Percentiles rank a stretch among this genome's conserved stretches.
phyloP scores from a whole-genome alignment of 2,888 invertebrate species.

The Piscicola geometra region DNA sequence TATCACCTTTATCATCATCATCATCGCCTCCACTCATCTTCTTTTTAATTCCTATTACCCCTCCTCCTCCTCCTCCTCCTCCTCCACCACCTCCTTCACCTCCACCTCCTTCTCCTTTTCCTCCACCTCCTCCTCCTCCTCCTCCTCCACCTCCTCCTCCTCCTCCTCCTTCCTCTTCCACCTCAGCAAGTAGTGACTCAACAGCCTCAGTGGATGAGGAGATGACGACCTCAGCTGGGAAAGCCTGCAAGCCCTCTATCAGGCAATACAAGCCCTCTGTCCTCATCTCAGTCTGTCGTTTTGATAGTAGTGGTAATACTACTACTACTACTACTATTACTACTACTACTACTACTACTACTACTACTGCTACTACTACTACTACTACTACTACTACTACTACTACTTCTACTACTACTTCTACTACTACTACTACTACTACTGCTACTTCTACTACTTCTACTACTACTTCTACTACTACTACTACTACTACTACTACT shows the following conservation, averaged over 20 bases:
- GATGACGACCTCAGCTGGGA: too few relatives aligned
- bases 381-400: neutral
- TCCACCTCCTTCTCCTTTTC: neutral
- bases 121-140: neutral
- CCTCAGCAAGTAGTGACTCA: slow-evolving; percentile 2
- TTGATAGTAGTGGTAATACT: slow-evolving; percentile 26
- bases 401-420: neutral
- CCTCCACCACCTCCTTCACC: neutral
- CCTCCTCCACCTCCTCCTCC: neutral
- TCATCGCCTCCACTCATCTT: too few relatives aligned
- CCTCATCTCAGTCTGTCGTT: too few relatives aligned
- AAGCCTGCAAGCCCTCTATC: too few relatives aligned
- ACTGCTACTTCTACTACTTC: too few relatives aligned
- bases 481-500: neutral
- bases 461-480: too few relatives aligned
- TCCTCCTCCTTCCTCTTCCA: neutral
- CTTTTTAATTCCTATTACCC: too few relatives aligned
- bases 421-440: too few relatives aligned
- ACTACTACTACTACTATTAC: slow-evolving; percentile 32
- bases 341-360: neutral
- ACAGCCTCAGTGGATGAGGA: neutral
- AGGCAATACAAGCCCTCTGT: too few relatives aligned
- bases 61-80: too few relatives aligned
- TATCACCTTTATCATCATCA: too few relatives aligned
- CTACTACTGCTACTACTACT: too few relatives aligned